These are phyloP conservation scores for Catalaphyllia jardinei DNA, from an alignment of 64 coral and sea anemone species.

Conservation along the genomic window DNA sequence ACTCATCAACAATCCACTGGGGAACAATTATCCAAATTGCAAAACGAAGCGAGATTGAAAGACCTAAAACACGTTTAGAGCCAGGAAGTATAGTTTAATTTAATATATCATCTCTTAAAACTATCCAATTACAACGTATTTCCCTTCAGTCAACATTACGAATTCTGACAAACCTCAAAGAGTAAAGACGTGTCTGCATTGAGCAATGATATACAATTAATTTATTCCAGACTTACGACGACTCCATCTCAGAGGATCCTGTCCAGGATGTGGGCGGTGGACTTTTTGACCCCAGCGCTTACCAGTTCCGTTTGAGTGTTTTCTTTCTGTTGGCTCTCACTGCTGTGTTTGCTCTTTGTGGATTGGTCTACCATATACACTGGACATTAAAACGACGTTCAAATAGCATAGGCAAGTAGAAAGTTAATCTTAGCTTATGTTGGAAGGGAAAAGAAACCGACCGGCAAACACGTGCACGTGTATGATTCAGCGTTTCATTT, in stretches of 20 bases:
- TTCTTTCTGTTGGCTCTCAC: background rate
- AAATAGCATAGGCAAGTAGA: background rate
- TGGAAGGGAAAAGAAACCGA: background rate
- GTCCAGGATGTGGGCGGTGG: constrained; percentile 3
- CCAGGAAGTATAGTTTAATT: no score
- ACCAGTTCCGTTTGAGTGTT: background rate
- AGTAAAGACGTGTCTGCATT: background rate
- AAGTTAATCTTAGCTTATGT: background rate
- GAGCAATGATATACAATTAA: background rate
- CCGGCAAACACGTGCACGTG: background rate
- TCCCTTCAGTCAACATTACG: no score
- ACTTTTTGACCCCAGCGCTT: background rate
- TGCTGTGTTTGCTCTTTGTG: background rate
- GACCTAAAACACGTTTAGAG: no score
- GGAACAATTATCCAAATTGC: no score
- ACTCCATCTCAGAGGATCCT: constrained; percentile 1
- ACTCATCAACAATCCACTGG: no score
- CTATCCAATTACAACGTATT: no score
- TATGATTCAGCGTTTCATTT: no score
- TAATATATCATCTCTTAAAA: no score
- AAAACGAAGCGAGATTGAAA: no score
- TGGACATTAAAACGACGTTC: background rate
- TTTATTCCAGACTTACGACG: background rate
- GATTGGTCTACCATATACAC: background rate
- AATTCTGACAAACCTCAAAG: no score